Conservation (phyloP, 2,113 vertebrate genomes). For the Archilochus colubris region DNA sequence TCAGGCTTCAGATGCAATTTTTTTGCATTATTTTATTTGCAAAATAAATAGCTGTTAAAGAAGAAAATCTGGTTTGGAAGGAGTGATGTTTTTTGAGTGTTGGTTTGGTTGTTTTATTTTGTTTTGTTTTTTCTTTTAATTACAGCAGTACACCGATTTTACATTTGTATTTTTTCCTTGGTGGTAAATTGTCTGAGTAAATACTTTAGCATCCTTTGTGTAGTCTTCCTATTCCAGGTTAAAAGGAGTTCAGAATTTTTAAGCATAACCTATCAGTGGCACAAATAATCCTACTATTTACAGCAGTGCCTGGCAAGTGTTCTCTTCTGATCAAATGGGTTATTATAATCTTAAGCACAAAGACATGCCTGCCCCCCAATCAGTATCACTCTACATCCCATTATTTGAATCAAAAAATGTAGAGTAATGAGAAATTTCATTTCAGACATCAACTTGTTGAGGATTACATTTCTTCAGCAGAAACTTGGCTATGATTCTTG, state of each 20-base stretch:
- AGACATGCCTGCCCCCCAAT: neutral
- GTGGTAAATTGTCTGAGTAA: neutral
- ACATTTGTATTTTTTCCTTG: neutral
- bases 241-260: neutral
- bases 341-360: neutral
- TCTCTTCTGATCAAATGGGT: neutral
- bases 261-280: neutral
- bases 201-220: neutral
- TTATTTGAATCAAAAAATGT: neutral
- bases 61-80: neutral
- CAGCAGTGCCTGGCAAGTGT: neutral
- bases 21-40: neutral
- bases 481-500: neutral
- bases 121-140: neutral
- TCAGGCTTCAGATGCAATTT: neutral
- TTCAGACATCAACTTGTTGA: neutral
- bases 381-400: neutral
- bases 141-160: neutral
- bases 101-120: neutral
- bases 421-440: neutral
- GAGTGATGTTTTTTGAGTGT: fast-evolving
- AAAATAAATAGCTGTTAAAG: neutral
- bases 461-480: neutral
- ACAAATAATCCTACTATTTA: neutral
- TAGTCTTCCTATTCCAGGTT: neutral